Conservation (phyloP, 2,113 vertebrate genomes). For the Centrocercus urophasianus region DNA sequence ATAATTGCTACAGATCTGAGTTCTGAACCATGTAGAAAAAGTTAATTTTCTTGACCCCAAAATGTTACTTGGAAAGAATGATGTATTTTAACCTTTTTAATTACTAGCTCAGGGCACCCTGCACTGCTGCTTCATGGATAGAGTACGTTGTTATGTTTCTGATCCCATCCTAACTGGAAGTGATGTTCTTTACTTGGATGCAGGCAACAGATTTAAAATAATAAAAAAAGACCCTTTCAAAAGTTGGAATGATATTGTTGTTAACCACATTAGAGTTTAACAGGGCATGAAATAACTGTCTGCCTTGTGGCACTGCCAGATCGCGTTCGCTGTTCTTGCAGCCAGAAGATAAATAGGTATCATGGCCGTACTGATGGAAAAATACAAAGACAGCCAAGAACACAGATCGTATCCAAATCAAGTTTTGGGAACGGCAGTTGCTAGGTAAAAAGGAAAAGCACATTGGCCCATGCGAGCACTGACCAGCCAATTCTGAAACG, state of each 20-base stretch:
- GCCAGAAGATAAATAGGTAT: conserved; percentile 87
- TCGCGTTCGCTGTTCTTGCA: conserved; percentile 85
- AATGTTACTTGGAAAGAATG: not conserved
- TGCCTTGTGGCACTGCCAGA: conserved; percentile 87
- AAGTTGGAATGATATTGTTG: conserved; percentile 74
- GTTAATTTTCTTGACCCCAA: not conserved
- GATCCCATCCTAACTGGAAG: conserved; percentile 18
- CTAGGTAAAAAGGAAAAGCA: not conserved
- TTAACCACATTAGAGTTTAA: conserved; percentile 91
- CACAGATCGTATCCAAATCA: conserved; percentile 14
- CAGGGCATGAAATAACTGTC: conserved; percentile 95
- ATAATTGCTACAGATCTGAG: not conserved
- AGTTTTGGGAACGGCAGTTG: conserved; percentile 10
- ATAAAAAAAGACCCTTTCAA: conserved; percentile 50
- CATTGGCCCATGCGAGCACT: not conserved
- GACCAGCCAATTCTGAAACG: not conserved
- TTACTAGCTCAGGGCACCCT: accelerated
- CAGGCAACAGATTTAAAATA: conserved; percentile 59
- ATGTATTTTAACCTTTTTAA: not conserved
- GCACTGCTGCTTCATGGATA: not conserved
- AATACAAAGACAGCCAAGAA: conserved; percentile 41
- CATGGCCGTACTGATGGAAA: conserved; percentile 52
- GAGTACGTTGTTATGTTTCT: not conserved
- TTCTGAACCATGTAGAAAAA: not conserved
- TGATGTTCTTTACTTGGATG: conserved; percentile 45